Percentiles rank a stretch among this genome's conserved stretches.
These are phyloP conservation scores for Melinaea menophilus DNA, from an alignment of 2,888 invertebrate species.

Conservation along the genomic window DNA sequence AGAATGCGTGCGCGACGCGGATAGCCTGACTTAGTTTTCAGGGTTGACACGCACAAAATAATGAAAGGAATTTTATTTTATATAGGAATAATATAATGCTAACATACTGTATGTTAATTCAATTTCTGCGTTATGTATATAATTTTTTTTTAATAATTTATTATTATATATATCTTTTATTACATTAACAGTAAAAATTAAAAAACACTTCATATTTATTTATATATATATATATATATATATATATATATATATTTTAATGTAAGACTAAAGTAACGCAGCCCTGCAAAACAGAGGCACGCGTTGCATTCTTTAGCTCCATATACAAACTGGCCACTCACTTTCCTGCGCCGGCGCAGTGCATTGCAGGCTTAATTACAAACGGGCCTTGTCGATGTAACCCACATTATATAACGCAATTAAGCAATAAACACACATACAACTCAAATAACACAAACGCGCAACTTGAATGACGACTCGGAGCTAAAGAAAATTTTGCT, in stretches of 20 bases:
- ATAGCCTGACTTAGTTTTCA: constrained; percentile 42
- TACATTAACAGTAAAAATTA: too few species aligned
- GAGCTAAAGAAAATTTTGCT: constrained; percentile 6
- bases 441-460: constrained; percentile 4
- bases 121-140: too few species aligned
- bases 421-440: not conserved
- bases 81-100: not conserved
- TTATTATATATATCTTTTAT: too few species aligned
- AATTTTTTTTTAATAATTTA: too few species aligned
- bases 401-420: constrained; percentile 25
- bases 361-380: constrained; percentile 59
- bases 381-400: constrained; percentile 23
- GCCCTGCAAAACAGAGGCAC: constrained; percentile 29
- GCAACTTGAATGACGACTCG: not conserved
- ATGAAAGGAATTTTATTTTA: not conserved
- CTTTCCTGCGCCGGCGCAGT: constrained; percentile 61
- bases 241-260: too few species aligned
- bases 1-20: constrained; percentile 58
- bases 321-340: constrained; percentile 64
- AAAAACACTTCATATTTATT: too few species aligned
- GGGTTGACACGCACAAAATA: constrained; percentile 40
- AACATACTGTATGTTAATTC: too few species aligned
- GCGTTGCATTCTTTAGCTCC: constrained; percentile 52
- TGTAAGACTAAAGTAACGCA: constrained; percentile 7
- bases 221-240: too few species aligned